Base-by-base conservation (phyloP, 2,113 vertebrate genomes). In the Brachyhypopomus gauderio region DNA sequence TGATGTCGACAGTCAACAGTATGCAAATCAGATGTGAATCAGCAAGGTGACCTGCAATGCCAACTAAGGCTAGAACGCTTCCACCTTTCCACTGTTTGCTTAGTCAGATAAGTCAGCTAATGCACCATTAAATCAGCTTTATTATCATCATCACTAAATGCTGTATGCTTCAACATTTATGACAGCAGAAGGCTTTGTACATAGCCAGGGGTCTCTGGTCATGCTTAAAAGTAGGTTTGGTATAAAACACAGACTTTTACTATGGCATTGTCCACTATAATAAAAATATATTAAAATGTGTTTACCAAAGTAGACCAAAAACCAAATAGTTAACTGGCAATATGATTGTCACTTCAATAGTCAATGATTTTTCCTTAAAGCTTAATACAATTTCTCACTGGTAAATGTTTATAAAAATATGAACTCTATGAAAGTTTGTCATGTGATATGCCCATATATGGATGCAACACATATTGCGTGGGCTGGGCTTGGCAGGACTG, bases 181-280 rank as follows among this genome's bases (percentile, higher is more conserved):
- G 25, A 62, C 55, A 25, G 56, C 72, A 67, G 69, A 69, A 67
- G 75, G 78, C 81, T 81, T 78, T 63, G 22, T 72, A 17, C 23
- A 66, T 52, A n/a, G 66, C 75, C 72, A 74, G 30, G 38, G 41
- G n/a, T 72, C 27, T 17, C 48, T 74, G 88, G 88, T 73, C 77
- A 86, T 85, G 79, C 36, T 17, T 38, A 36, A 81, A 22, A 23
- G 59, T 79, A 72, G 19, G 12, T 71, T 11, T 63, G 45, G 78
- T 81, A 75, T 5, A 20, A 80, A 74, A 78, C 70, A 58, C 25
- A 27, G 20, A 67, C 72, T 20, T 82, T 48, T 63, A 66, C 60
- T 75, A 23, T 62, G 36, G 23, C 45, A 16, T 45, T 52, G 6
- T 67, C 59, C 62, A 27, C 27, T 25, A 62, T 41, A 62, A 63